Evolutionary conservation across 2,113 vertebrate species (phyloP).

Genomic region (Pheucticus melanocephalus): DNA sequence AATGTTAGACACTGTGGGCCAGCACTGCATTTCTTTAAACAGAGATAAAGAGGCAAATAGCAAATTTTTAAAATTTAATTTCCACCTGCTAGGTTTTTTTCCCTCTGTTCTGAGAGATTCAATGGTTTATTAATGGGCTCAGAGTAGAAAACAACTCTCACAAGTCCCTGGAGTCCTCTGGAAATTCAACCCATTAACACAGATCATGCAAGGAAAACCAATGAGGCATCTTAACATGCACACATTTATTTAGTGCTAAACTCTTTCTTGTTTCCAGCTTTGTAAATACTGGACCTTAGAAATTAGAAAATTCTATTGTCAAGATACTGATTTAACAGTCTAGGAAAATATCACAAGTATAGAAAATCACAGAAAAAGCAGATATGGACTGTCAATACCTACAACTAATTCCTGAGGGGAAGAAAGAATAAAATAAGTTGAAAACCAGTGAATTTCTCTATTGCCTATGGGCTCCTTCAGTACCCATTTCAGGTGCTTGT

Average conservation of each 20-base stretch:
- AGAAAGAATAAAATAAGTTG: neutral
- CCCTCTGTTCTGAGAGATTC: neutral
- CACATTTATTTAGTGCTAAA: neutral
- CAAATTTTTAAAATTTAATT: neutral
- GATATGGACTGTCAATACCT: neutral
- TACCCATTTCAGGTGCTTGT: neutral
- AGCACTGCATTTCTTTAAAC: neutral
- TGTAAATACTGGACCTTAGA: neutral
- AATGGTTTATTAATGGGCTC: neutral
- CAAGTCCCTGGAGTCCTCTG: neutral
- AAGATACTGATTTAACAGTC: neutral
- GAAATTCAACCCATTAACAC: neutral
- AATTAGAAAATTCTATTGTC: neutral
- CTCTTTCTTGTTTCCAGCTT: neutral
- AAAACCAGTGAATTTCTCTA: neutral
- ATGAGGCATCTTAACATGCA: neutral
- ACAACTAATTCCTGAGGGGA: neutral
- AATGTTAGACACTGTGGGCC: neutral
- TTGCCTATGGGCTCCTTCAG: neutral
- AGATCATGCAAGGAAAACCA: neutral
- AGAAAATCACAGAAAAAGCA: neutral
- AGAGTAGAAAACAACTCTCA: neutral
- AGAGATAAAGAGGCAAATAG: neutral
- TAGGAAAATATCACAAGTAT: neutral
- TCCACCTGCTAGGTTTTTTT: neutral